Evolutionary conservation across 2,797 vertebrate genomes (phyloP), one percentile per base, ranked within the genome.

Genomic region (Halcyon badia): DNA sequence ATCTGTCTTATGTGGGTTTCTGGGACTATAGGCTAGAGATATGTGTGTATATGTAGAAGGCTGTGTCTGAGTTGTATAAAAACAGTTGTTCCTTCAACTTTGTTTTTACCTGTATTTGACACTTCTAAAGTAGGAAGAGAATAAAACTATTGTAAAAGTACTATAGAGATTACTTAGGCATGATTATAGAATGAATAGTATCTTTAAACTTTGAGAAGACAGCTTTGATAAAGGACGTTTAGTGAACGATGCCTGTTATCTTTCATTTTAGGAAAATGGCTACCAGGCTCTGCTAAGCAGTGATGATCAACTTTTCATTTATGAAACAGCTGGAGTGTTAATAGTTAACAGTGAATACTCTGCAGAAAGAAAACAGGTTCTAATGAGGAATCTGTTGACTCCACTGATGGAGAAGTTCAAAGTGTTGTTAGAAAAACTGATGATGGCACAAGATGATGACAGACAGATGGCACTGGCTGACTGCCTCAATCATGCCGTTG

Each of bases 301-400:
- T 24, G 99, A 99, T 48, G 99, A 99, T 97, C 99, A 99, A 97
- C 99, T 99, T 41, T 99, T 99, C 96, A 99, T 99, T 98, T 99
- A 99, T 56, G 99, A 99, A 98, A 98, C 99, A 51, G 99, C 99
- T 6, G 99, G 99, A 48, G 98, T 99, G 18, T 98, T 99, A 95
- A 99, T 99, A 71, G 99, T 99, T 94, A 99, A 99, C 90, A 99
- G 99, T 0, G 99, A 99, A 70, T 99, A 99, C 85, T 98, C 99
- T 2, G 98, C 98, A 21, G 99, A 99, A 94, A 98, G 99, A 91
- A 99, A 99, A 86, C 99, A 99, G 97, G 99, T 97, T 48, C 97
- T 99, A 97, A 99, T 99, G 99, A 98, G 99, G 96, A 99, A 99
- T 94, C 98, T 99, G 71, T 98, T 99, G 97, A 96, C 98, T 84